Base-by-base conservation (phyloP, 2,888 invertebrate species). In the Chromoteleia sp. region DNA sequence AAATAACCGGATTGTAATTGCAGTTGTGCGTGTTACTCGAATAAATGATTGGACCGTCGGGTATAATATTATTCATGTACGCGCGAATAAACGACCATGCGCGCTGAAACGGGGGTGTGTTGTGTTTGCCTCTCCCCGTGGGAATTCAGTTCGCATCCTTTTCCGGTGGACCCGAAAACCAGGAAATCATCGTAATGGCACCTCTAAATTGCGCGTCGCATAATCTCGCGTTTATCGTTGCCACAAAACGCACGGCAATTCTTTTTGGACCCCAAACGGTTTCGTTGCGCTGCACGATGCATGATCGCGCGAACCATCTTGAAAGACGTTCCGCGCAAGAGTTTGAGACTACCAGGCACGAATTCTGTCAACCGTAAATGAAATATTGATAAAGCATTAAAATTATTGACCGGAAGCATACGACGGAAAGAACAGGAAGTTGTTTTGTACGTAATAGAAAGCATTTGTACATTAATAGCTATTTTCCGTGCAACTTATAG, bases 1-100 rank as follows among this genome's bases (percentile, higher is more conserved):
- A 90, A 91, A 89, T 89, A 87, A 87, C 86, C 84, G 85, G 87
- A 88, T 89, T 89, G 89, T 91, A 91, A 91, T 91, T 91, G 91
- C 90, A 87, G 86, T 90, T 91, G 91, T 91, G 91, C 91, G 91
- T 91, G 91, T 87, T 85, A 71, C 84, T 70, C 82, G 78, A 56
- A 76, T 67, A 81, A 82, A 80, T 70, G 77, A 77, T 80, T 71
- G 74, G 73, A 70, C 70, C 73, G 63, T 50, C 74, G 45, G 54
- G 15, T 78, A 81, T 71, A 81, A 81, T 80, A 76, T 63, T 81
- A 76, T 75, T 81, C 71, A 75, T 70, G 68, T 79, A 79, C 73
- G 61, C 67, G 67, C 67, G 67, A 76, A 78, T 74, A 68, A 59
- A 41, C 59, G 52, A 43, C 50, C 67, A 63, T 77, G 52, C 68